These are phyloP conservation scores for Microcebus ravelobensis DNA, from an alignment of 2,113 vertebrate species.

Conservation along the genomic window DNA sequence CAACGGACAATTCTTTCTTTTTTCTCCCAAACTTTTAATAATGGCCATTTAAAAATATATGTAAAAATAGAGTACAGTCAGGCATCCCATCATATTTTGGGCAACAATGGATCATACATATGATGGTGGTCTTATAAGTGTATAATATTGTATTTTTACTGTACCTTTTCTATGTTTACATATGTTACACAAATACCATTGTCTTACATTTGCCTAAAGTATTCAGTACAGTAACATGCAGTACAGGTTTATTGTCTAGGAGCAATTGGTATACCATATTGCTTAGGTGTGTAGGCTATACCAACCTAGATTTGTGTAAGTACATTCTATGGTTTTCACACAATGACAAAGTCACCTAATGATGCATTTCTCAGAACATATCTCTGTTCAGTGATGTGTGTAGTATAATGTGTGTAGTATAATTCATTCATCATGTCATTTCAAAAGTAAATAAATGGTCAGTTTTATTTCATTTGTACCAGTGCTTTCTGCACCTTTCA, in stretches of 20 bases:
- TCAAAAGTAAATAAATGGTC: background rate
- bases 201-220: background rate
- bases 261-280: background rate
- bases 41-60: constrained; percentile 4
- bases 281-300: background rate
- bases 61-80: background rate
- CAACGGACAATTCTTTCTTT: background rate
- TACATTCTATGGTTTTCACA: background rate
- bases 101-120: background rate
- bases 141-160: background rate
- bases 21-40: background rate
- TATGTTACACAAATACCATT: background rate
- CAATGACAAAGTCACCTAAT: background rate
- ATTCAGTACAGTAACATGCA: background rate
- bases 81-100: background rate
- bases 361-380: background rate
- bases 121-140: background rate
- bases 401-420: background rate
- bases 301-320: background rate
- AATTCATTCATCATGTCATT: background rate
- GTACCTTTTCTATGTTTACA: background rate
- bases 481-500: background rate
- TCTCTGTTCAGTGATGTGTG: background rate
- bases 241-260: background rate
- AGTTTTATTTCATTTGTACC: constrained; percentile 1